phyloP scores from a whole-genome alignment of 2,113 vertebrate species.

The Syngnathoides biaculeatus region DNA sequence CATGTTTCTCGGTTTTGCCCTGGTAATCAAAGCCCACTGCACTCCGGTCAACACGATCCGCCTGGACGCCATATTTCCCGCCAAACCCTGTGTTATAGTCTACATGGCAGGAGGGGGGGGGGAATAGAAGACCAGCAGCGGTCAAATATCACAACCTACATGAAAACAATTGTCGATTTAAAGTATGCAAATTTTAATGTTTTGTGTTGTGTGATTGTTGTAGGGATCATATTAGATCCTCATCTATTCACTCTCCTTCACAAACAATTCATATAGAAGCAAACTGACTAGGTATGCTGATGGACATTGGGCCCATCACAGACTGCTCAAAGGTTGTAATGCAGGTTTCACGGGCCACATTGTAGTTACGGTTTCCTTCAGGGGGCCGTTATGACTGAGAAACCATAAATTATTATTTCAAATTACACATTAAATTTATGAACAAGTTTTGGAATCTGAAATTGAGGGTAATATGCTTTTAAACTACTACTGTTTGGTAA shows the following conservation, averaged over 20 bases:
- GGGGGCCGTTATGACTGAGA: too few relatives aligned
- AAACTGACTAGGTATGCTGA: too few relatives aligned
- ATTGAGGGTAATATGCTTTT: too few relatives aligned
- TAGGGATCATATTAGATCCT: not conserved
- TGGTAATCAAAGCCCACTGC: conserved; percentile 94
- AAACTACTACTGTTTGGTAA: too few relatives aligned
- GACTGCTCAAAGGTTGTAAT: too few relatives aligned
- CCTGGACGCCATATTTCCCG: conserved; percentile 72
- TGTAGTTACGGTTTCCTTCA: too few relatives aligned
- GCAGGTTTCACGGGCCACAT: too few relatives aligned
- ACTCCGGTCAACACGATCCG: conserved; percentile 85
- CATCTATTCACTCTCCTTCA: not conserved
- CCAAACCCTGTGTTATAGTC: conserved; percentile 78
- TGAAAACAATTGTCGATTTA: not conserved
- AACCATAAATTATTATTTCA: too few relatives aligned
- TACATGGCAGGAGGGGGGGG: conserved; percentile 37
- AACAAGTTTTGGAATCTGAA: too few relatives aligned
- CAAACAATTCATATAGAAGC: not conserved
- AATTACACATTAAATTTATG: too few relatives aligned
- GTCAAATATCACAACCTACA: not conserved
- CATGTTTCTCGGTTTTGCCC: conserved; percentile 90
- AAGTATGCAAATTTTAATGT: not conserved
- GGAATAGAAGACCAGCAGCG: conserved; percentile 16
- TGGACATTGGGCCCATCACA: too few relatives aligned
- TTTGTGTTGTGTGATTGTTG: not conserved